phyloP scores from a whole-genome alignment of 1,140 invertebrate genomes.

The Drosophila insularis region DNA sequence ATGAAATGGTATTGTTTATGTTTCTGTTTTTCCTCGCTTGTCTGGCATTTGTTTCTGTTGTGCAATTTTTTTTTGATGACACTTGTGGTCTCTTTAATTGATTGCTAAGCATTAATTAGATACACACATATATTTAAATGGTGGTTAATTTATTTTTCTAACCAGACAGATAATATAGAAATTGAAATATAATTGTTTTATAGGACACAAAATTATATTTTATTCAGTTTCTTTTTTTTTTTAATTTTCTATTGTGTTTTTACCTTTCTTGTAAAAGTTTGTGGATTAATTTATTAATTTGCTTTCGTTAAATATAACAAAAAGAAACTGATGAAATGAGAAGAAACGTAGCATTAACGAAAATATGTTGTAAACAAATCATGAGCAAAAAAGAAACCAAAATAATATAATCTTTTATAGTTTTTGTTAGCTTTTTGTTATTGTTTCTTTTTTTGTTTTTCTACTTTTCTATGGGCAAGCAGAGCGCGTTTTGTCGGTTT shows the following conservation, averaged over 20 bases:
- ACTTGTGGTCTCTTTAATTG: conserved; percentile 55
- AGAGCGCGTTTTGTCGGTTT: conserved; percentile 6
- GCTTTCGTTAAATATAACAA: conserved; percentile 35
- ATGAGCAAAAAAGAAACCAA: conserved; percentile 75
- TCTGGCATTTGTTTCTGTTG: conserved; percentile 16
- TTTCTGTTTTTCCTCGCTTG: conserved; percentile 15
- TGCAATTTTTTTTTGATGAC: not conserved
- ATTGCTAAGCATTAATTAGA: conserved; percentile 68
- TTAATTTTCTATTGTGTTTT: no score
- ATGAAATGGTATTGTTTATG: conserved; percentile 62
- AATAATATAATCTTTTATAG: conserved; percentile 81
- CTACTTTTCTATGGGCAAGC: conserved; percentile 4
- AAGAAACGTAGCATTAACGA: conserved; percentile 64
- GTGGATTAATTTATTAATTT: conserved; percentile 51
- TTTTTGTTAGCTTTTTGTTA: conserved; percentile 49
- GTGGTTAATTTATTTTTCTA: not conserved
- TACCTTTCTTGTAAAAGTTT: conserved; percentile 48
- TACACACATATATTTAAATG: no score
- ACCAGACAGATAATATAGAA: not conserved
- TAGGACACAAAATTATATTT: no score
- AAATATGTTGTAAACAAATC: conserved; percentile 81
- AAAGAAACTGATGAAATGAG: not conserved
- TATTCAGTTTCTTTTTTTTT: no score
- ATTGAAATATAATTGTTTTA: no score
- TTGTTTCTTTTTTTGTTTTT: conserved; percentile 20